A percentile compares a stretch with the other conserved stretches of the same genome.
These are phyloP conservation scores for Xenopus laevis DNA, from an alignment of 2,113 vertebrate species.

Conservation along the genomic window DNA sequence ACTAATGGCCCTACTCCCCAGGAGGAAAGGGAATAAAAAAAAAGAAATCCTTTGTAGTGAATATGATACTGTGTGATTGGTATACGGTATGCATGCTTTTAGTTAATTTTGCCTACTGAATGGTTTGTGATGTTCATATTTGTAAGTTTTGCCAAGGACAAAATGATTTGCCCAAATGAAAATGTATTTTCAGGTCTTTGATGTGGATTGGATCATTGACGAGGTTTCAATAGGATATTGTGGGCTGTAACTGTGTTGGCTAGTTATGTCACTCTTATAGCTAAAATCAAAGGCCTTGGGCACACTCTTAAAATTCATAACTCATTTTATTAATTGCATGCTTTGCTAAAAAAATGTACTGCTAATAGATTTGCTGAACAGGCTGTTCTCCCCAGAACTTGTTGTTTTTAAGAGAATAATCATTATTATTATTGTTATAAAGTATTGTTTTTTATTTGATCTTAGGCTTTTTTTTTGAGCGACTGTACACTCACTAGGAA, in stretches of 20 bases:
- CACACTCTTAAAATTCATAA: conserved; percentile 6
- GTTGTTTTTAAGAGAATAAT: background rate
- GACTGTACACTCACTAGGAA: no score
- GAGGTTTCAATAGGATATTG: conserved; percentile 24
- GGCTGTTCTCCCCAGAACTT: background rate
- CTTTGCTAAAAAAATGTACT: conserved; percentile 3
- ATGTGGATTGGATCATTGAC: conserved; percentile 25
- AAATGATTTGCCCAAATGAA: conserved; percentile 40
- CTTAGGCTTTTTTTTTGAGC: background rate
- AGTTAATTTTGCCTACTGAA: conserved; percentile 34
- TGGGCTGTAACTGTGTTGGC: conserved; percentile 2
- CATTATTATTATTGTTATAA: conserved; percentile 6
- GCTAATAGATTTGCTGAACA: background rate
- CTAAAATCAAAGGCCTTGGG: conserved; percentile 3
- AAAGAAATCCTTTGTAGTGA: conserved; percentile 33
- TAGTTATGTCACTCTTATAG: conserved; percentile 5
- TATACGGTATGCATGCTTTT: conserved; percentile 28
- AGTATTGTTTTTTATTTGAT: conserved; percentile 4
- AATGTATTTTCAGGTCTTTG: conserved; percentile 38
- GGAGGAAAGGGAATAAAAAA: conserved; percentile 27
- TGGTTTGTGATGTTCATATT: conserved; percentile 31
- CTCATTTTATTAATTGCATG: background rate
- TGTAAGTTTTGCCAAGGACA: conserved; percentile 33
- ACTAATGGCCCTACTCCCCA: conserved; percentile 34
- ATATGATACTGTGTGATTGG: conserved; percentile 40